These are phyloP conservation scores for Teinopalpus imperialis DNA, from an alignment of 2,888 invertebrate genomes.

Conservation along the genomic window DNA sequence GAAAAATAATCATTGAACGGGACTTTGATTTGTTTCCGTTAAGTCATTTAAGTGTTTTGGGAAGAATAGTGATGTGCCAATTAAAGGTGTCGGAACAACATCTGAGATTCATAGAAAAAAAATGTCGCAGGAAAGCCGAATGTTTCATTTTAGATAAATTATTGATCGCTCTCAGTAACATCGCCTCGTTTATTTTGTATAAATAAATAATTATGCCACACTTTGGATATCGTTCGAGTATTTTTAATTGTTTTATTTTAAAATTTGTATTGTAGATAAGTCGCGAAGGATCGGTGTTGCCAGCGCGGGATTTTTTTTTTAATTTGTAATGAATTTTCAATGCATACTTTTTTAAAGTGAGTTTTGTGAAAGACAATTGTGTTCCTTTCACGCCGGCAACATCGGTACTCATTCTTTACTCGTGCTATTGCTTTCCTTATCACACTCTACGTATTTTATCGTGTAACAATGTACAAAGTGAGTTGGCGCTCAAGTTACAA, in stretches of 20 bases:
- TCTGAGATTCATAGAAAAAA: slow-evolving; percentile 22
- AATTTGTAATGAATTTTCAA: slow-evolving; percentile 35
- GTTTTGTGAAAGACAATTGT: slow-evolving; percentile 45
- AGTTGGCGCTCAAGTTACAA: slow-evolving; percentile 76
- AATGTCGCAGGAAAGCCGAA: not conserved
- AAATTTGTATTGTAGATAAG: slow-evolving; percentile 49
- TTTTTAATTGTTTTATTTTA: slow-evolving; percentile 41
- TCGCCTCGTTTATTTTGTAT: slow-evolving; percentile 42
- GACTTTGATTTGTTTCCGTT: not conserved
- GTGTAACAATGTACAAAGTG: slow-evolving; percentile 79
- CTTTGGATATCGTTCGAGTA: slow-evolving; percentile 38
- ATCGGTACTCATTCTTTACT: slow-evolving; percentile 34
- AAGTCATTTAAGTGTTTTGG: slow-evolving; percentile 3
- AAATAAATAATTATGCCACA: slow-evolving; percentile 35
- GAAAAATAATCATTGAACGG: not conserved
- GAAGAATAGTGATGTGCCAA: slow-evolving; percentile 23
- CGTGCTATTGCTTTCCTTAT: slow-evolving; percentile 62
- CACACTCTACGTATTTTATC: slow-evolving; percentile 64
- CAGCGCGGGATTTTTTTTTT: slow-evolving; percentile 37
- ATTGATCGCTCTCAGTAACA: slow-evolving; percentile 38
- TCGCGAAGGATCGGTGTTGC: slow-evolving; percentile 40
- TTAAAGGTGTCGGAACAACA: slow-evolving; percentile 15
- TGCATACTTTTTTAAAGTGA: slow-evolving; percentile 28
- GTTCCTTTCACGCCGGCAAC: slow-evolving; percentile 37
- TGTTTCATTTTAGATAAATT: slow-evolving; percentile 35